Evolutionary conservation across 2,113 vertebrate species (phyloP).

Genomic region (Numenius arquata): DNA sequence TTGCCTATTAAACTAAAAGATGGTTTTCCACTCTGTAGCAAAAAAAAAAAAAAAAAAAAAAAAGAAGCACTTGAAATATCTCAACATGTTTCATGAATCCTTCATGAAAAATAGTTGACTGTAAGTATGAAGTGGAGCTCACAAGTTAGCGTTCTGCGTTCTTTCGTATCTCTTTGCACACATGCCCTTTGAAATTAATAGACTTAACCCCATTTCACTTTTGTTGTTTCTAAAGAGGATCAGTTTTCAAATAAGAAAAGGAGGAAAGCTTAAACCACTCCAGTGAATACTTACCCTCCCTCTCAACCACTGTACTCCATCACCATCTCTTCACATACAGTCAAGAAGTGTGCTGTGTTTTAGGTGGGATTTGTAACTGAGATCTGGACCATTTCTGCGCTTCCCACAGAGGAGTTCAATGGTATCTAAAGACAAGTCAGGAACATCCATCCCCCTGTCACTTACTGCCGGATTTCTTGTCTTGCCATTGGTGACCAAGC

Average conservation of each 20-base stretch:
- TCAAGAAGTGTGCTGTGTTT: not conserved
- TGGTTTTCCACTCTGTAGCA: conserved; percentile 30
- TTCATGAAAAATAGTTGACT: not conserved
- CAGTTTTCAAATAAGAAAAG: not conserved
- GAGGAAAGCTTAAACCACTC: not conserved
- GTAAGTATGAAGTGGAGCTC: not conserved
- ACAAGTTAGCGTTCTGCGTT: not conserved
- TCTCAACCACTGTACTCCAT: not conserved
- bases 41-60: not conserved
- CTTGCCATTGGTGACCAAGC: not conserved
- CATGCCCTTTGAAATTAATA: not conserved
- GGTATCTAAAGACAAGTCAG: not conserved
- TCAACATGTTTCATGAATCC: not conserved
- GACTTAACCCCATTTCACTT: not conserved
- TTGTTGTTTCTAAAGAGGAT: not conserved
- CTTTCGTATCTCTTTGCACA: not conserved
- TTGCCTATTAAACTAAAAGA: not conserved
- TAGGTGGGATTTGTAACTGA: not conserved
- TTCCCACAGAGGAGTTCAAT: not conserved
- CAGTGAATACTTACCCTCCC: not conserved
- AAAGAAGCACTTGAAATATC: not conserved
- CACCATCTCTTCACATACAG: not conserved
- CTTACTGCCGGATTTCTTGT: not conserved
- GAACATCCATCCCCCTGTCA: not conserved
- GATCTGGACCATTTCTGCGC: not conserved